Evolutionary conservation across 2,888 invertebrate genomes (phyloP).

Genomic region (Trichogramma evanescens): DNA sequence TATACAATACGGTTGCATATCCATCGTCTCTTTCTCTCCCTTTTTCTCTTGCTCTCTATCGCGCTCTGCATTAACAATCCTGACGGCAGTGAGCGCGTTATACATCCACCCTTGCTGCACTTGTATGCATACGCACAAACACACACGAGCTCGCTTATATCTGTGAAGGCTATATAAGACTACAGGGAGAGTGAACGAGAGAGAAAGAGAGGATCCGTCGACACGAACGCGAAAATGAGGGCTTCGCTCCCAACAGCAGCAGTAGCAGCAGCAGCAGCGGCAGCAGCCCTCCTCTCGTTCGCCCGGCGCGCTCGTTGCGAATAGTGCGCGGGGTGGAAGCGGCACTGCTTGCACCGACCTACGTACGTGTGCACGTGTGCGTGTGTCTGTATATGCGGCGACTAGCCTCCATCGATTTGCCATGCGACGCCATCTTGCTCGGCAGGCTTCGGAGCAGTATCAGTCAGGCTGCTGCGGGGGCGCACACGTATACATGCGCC

Average conservation of each 20-base stretch:
- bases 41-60: too few species aligned
- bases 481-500: constrained; percentile 20
- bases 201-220: not conserved
- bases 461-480: constrained; percentile 35
- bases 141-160: not conserved
- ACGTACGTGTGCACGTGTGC: constrained; percentile 10
- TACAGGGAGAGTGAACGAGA: not conserved
- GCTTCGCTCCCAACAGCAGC: not conserved
- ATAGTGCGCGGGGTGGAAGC: not conserved
- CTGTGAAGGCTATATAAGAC: not conserved
- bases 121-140: not conserved
- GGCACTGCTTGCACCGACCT: not conserved
- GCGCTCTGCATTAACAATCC: too few species aligned
- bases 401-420: constrained; percentile 49
- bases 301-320: too few species aligned
- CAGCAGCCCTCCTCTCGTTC: too few species aligned
- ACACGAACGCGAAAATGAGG: not conserved
- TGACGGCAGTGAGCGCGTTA: too few species aligned
- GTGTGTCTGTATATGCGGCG: constrained; percentile 28
- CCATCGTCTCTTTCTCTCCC: too few species aligned
- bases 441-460: constrained; percentile 37
- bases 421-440: constrained; percentile 48
- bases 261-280: too few species aligned
- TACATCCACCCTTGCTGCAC: too few species aligned
- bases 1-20: too few species aligned